phyloP scores from a whole-genome alignment of 2,888 invertebrate species.

The Priocnemis perturbator region DNA sequence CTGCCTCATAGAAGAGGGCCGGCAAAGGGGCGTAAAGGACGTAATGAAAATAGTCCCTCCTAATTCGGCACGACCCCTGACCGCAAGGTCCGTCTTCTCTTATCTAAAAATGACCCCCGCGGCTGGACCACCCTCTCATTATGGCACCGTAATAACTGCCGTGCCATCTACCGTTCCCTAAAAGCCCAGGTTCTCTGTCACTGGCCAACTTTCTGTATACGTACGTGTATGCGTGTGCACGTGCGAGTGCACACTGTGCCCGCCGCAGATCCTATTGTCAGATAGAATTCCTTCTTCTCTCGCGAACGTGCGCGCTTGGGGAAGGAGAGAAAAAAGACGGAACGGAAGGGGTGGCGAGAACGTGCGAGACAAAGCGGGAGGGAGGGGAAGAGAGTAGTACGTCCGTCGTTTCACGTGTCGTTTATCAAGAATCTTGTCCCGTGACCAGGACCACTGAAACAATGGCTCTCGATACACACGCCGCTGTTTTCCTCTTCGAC shows the following conservation, averaged over 20 bases:
- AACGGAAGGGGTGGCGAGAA: too few species aligned
- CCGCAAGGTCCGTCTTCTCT: slow-evolving; percentile 58
- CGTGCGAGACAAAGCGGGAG: slow-evolving; percentile 11
- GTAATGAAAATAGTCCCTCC: slow-evolving; percentile 70
- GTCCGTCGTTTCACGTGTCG: slow-evolving; percentile 49
- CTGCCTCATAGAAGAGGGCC: slow-evolving; percentile 1
- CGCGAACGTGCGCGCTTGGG: not conserved
- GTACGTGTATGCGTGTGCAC: slow-evolving; percentile 8
- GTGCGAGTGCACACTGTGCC: slow-evolving; percentile 11
- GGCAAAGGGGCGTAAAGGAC: slow-evolving; percentile 46
- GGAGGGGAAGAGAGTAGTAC: slow-evolving; percentile 20
- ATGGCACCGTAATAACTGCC: slow-evolving; percentile 64
- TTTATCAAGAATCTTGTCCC: slow-evolving; percentile 56
- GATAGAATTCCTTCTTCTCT: slow-evolving; percentile 21
- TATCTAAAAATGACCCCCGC: slow-evolving; percentile 62
- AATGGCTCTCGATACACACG: slow-evolving; percentile 46
- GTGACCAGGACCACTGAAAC: slow-evolving; percentile 47
- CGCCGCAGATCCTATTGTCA: slow-evolving; percentile 37
- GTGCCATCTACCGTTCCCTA: not conserved
- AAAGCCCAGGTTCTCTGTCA: not conserved
- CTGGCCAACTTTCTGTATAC: not conserved
- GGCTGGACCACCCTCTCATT: slow-evolving; percentile 60
- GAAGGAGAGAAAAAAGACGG: not conserved
- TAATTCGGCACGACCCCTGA: slow-evolving; percentile 67
- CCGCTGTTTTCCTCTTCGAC: slow-evolving; percentile 16